phyloP scores from a whole-genome alignment of 2,113 vertebrate genomes.

The Girardinichthys multiradiatus region DNA sequence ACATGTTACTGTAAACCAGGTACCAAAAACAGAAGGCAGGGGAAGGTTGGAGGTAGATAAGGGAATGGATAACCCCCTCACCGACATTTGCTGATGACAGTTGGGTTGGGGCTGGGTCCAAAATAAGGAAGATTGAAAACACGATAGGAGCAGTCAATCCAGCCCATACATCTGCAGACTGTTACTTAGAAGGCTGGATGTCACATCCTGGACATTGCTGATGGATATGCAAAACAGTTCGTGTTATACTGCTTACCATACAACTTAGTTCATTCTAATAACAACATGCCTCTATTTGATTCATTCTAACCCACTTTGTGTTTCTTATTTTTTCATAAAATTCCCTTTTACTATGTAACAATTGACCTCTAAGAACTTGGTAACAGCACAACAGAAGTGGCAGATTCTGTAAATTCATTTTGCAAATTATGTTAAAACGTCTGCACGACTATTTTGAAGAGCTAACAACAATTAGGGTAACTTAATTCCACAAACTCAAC shows the following conservation, averaged over 20 bases:
- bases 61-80: background rate
- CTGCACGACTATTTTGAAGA: constrained; percentile 26
- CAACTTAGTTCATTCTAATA: background rate
- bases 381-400: constrained; percentile 17
- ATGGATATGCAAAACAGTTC: constrained; percentile 37
- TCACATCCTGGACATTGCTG: constrained; percentile 38
- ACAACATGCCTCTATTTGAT: background rate
- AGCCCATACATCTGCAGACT: constrained; percentile 54
- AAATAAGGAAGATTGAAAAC: constrained; percentile 45
- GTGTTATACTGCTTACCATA: constrained; percentile 32
- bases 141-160: constrained; percentile 51
- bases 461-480: background rate
- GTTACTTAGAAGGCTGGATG: constrained; percentile 44
- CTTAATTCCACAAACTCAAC: background rate
- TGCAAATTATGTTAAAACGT: constrained; percentile 38
- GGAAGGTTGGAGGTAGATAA: no score
- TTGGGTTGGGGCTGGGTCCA: constrained; percentile 17
- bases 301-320: constrained; percentile 1
- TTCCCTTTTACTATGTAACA: constrained; percentile 5
- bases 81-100: constrained; percentile 10
- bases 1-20: no score
- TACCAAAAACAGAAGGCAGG: no score
- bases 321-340: constrained; percentile 1
- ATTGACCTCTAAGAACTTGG: background rate
- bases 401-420: constrained; percentile 31